Conservation (phyloP, 2,113 vertebrate species). For the Pelobates fuscus region DNA sequence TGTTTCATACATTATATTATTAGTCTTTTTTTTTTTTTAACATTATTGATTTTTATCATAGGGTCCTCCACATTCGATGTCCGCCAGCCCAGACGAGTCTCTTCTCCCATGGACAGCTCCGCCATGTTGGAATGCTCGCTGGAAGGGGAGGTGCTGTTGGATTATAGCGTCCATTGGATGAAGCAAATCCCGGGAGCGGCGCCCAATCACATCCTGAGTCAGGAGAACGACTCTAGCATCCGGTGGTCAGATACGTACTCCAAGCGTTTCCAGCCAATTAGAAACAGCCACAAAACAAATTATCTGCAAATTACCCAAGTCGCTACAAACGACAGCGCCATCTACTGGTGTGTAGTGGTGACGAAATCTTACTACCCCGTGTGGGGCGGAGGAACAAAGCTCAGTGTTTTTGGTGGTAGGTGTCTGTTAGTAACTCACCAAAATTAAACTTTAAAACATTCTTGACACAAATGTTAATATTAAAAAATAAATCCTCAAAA, state of each 20-base stretch:
- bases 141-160: slow-evolving; percentile 11
- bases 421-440: background rate
- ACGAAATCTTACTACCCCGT: background rate
- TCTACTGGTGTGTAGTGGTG: slow-evolving; percentile 33
- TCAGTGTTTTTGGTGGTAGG: slow-evolving; percentile 47
- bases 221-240: background rate
- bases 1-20: too few relatives aligned
- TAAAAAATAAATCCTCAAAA: too few relatives aligned
- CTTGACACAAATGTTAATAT: too few relatives aligned
- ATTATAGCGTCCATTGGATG: slow-evolving; percentile 38
- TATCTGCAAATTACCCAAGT: slow-evolving; percentile 19
- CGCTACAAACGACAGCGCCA: slow-evolving; percentile 28
- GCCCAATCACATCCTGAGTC: slow-evolving; percentile 10
- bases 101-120: slow-evolving; percentile 9
- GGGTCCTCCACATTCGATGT: background rate
- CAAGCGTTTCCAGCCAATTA: slow-evolving; percentile 25
- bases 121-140: slow-evolving; percentile 29
- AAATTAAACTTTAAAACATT: too few relatives aligned
- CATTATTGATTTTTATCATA: background rate
- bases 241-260: background rate
- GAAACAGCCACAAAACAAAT: slow-evolving; percentile 4
- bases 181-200: slow-evolving; percentile 8
- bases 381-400: slow-evolving; percentile 40
- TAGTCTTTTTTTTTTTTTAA: too few relatives aligned
- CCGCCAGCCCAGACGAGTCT: background rate